Evolutionary conservation across 2,888 invertebrate species (phyloP).

Genomic region (Encarsia formosa): DNA sequence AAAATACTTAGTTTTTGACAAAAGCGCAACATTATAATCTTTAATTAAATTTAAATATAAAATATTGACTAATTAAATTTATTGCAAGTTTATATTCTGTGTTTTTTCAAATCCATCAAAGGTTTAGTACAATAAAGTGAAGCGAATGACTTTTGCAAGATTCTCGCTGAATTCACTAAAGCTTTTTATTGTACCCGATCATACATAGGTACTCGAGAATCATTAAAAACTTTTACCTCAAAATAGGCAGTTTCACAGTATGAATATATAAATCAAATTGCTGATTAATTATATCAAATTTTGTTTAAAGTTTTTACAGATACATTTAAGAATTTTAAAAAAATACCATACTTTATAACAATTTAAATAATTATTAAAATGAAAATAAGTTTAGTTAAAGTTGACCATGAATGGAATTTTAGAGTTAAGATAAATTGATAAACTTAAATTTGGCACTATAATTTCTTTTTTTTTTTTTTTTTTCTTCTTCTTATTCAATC

Average conservation of each 20-base stretch:
- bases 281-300: too few species aligned
- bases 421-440: constrained; percentile 20
- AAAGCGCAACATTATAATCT: constrained; percentile 5
- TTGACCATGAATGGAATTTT: not conserved
- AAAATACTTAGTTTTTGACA: too few species aligned
- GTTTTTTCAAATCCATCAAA: too few species aligned
- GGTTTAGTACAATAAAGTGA: too few species aligned
- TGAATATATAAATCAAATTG: too few species aligned
- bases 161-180: too few species aligned
- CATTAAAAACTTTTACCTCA: constrained; percentile 12
- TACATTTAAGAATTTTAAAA: not conserved
- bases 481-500: constrained; percentile 8
- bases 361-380: not conserved
- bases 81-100: constrained; percentile 18
- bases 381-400: not conserved
- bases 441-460: constrained; percentile 26
- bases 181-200: too few species aligned
- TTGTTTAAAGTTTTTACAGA: too few species aligned
- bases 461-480: constrained; percentile 8
- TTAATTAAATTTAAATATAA: constrained; percentile 6
- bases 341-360: not conserved
- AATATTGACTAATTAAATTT: constrained; percentile 26
- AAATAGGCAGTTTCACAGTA: constrained; percentile 24
- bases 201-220: too few species aligned
- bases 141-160: too few species aligned